Conservation (phyloP, 2,113 vertebrate genomes). For the Pterophyllum scalare region DNA sequence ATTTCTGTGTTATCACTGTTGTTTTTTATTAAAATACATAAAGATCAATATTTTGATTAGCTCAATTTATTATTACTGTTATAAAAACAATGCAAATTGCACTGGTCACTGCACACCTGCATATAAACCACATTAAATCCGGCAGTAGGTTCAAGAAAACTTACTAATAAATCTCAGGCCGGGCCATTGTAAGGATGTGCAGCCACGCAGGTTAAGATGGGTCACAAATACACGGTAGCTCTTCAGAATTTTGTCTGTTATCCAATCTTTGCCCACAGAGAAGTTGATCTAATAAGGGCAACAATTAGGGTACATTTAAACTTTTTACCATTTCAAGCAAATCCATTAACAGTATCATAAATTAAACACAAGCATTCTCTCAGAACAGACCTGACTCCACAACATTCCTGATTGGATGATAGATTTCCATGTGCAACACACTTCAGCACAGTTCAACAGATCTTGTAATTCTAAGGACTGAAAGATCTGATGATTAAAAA, state of each 20-base stretch:
- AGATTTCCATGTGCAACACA: slow-evolving; percentile 71
- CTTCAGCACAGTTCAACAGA: slow-evolving; percentile 70
- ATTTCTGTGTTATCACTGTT: slow-evolving; percentile 6
- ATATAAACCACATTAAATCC: background rate
- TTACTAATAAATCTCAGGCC: slow-evolving; percentile 73
- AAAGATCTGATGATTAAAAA: slow-evolving; percentile 67
- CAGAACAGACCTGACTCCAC: slow-evolving; percentile 75
- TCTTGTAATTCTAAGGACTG: slow-evolving; percentile 67
- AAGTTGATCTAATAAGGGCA: slow-evolving; percentile 70
- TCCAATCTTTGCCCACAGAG: slow-evolving; percentile 66
- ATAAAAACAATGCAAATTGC: background rate
- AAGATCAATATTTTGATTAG: background rate
- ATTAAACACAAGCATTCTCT: background rate
- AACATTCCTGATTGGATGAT: slow-evolving; percentile 65
- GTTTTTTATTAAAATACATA: slow-evolving; percentile 32
- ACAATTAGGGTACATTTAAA: background rate
- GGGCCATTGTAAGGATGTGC: slow-evolving; percentile 49
- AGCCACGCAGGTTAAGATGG: slow-evolving; percentile 74
- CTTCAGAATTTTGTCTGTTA: slow-evolving; percentile 68
- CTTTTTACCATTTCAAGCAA: background rate
- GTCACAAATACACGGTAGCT: slow-evolving; percentile 66
- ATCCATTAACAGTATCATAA: background rate
- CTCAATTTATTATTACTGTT: slow-evolving; percentile 9
- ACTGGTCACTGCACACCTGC: background rate
- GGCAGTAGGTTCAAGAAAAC: slow-evolving; percentile 16